Percentiles rank a stretch among this genome's conserved stretches.
These are phyloP conservation scores for Trachelus stipa DNA, from an alignment of 2,888 invertebrate species.

Conservation along the genomic window DNA sequence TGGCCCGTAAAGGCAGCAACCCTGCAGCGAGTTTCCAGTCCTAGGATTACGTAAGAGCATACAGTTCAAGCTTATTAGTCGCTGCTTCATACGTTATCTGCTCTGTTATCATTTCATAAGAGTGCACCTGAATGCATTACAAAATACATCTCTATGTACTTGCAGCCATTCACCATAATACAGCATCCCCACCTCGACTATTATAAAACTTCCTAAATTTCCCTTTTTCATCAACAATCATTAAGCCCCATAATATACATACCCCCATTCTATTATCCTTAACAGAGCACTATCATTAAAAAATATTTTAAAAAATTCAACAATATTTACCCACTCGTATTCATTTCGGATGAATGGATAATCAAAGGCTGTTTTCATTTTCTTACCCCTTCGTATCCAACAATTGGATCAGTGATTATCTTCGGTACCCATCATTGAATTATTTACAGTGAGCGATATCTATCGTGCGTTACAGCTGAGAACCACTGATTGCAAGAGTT, in stretches of 20 bases:
- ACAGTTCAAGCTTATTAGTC: constrained; percentile 50
- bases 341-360: background rate
- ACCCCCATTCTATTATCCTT: background rate
- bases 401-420: background rate
- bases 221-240: background rate
- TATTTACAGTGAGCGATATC: background rate
- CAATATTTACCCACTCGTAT: background rate
- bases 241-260: background rate
- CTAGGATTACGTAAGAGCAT: constrained; percentile 31
- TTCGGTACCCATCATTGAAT: background rate
- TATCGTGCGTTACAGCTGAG: background rate
- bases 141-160: background rate
- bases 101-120: background rate
- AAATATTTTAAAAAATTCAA: background rate
- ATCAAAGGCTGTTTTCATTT: background rate
- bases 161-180: too few species aligned
- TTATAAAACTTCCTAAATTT: background rate
- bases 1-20: constrained; percentile 53
- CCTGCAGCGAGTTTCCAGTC: constrained; percentile 36
- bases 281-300: background rate
- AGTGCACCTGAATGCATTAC: background rate
- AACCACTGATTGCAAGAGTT: constrained; percentile 28
- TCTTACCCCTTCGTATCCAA: background rate
- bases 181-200: background rate
- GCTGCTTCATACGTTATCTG: constrained; percentile 14